phyloP scores from a whole-genome alignment of 1,140 invertebrate genomes.

The Conus ventricosus region DNA sequence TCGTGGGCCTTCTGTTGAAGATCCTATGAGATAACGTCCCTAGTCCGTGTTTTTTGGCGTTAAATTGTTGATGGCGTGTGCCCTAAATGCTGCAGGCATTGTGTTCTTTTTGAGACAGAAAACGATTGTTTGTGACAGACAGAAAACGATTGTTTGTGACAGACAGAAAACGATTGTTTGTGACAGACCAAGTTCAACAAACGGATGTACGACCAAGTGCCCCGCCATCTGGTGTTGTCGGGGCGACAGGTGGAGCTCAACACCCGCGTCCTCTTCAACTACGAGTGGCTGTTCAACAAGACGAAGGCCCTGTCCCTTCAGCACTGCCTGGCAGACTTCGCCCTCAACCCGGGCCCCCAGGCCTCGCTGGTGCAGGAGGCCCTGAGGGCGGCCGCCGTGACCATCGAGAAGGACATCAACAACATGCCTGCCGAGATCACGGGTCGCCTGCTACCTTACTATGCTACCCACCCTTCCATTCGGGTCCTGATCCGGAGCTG shows the following conservation, averaged over 20 bases:
- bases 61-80: too few relatives aligned
- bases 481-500: constrained; percentile 66
- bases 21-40: too few relatives aligned
- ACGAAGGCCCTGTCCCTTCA: constrained; percentile 67
- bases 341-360: constrained; percentile 63
- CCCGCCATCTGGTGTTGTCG: constrained; percentile 62
- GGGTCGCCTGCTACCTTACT: constrained; percentile 67
- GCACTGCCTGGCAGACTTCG: constrained; percentile 68
- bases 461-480: constrained; percentile 61
- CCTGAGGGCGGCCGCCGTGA: constrained; percentile 54
- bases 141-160: too few relatives aligned
- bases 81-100: too few relatives aligned
- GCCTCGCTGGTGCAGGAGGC: constrained; percentile 63
- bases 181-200: constrained; percentile 58
- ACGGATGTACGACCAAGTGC: constrained; percentile 70
- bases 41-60: too few relatives aligned
- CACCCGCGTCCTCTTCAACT: constrained; percentile 68
- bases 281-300: constrained; percentile 72
- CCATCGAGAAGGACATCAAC: constrained; percentile 64
- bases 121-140: too few relatives aligned
- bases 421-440: constrained; percentile 66
- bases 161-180: too few relatives aligned
- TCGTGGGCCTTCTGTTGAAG: too few relatives aligned
- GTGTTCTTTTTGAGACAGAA: too few relatives aligned
- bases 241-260: constrained; percentile 66